Evolutionary conservation across 2,797 vertebrate genomes (phyloP).

Genomic region (Siniperca undulata): DNA sequence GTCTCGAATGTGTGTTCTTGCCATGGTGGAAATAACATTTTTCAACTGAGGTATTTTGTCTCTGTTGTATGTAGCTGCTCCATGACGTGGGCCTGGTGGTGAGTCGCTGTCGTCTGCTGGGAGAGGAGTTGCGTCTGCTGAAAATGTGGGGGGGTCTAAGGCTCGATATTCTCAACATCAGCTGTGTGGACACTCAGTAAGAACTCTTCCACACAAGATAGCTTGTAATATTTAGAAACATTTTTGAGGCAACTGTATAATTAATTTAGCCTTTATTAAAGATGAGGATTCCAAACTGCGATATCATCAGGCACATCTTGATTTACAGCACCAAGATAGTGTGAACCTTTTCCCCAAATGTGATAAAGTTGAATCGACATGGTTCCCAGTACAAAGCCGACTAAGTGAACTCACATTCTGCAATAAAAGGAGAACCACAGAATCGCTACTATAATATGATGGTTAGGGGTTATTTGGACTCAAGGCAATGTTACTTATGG

Average conservation of each 20-base stretch:
- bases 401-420: not conserved
- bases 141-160: conserved; percentile 81
- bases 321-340: too few relatives aligned
- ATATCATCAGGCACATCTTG: not conserved
- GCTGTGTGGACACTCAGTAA: conserved; percentile 79
- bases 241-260: not conserved
- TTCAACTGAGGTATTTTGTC: not conserved
- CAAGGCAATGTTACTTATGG: not conserved
- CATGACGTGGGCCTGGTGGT: conserved; percentile 83
- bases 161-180: conserved; percentile 79
- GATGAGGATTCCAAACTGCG: not conserved
- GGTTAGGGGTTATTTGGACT: not conserved
- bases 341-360: not conserved
- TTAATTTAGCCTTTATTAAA: not conserved
- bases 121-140: conserved; percentile 84
- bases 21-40: not conserved
- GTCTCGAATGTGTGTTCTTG: not conserved
- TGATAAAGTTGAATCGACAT: not conserved
- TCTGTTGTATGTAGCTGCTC: conserved; percentile 76
- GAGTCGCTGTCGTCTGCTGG: conserved; percentile 82
- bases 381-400: not conserved
- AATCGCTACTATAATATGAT: too few relatives aligned
- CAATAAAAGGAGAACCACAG: not conserved
- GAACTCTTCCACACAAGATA: conserved; percentile 20
- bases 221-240: not conserved